Evolutionary conservation across 2,888 invertebrate species (phyloP), one percentile per base, ranked within the genome.

Genomic region (Lithophane ornitopus): DNA sequence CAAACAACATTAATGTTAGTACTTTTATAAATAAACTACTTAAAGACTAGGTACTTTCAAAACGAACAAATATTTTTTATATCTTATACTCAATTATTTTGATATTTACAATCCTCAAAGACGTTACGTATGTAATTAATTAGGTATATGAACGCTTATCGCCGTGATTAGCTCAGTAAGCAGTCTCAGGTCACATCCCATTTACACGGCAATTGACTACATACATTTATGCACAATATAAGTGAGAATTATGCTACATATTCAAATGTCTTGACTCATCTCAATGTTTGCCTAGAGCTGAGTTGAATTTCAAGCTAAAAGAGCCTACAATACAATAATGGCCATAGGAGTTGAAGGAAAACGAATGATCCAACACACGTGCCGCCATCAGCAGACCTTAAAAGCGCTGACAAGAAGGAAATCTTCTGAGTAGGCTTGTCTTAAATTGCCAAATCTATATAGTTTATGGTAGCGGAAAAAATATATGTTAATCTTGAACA

Each of bases 1-100:
- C 86, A 85, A 84, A 85, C 84, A 74, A 87, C 76, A 80, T 69
- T 39, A 61, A 87, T 74, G 80, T 85, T 85, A 87, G 85, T 85
- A 74, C 69, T 80, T 70, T 41, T 59, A 54, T 59, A 49, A 58
- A 63, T 56, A n/a, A 46, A 73, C 28, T 28, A 67, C 59, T 62
- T 80, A 59, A 58, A 52, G 8, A 54, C 34, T 52, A 72, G 41
- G 26, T 58, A 77, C 28, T 78, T 26, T 70, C n/a, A 44, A 41
- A 61, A 61, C 0, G 19, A 84, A 66, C 76, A 76, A 69, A 75
- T 68, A 49, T 56, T 80, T 56, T 63, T 66, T 80, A 56, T 68
- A 58, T 58, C 14, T 46, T 46, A 4, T 59, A 34, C 6, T 4
- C 34, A 41, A 41, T 59, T 41, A 54, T 63, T 74, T 66, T 62